Evolutionary conservation across 2,113 vertebrate genomes (phyloP).

Genomic region (Sphyrna mokarran): DNA sequence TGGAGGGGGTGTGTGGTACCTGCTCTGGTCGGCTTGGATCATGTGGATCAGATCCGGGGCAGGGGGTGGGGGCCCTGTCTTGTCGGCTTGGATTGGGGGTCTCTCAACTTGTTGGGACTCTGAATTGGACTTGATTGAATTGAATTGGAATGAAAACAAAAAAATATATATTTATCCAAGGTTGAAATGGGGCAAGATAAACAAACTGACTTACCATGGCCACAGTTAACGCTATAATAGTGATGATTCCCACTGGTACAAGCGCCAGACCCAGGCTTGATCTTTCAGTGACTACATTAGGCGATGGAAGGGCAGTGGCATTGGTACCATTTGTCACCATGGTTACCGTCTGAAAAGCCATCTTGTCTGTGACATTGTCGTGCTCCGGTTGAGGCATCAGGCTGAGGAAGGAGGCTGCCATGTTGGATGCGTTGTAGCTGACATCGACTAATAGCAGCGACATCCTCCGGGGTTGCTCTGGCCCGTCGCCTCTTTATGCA

Average conservation of each 20-base stretch:
- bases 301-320: constrained; percentile 75
- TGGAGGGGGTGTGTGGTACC: no score
- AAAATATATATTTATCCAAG: neutral
- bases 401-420: constrained; percentile 47
- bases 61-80: no score
- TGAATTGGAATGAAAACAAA: no score
- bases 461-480: neutral
- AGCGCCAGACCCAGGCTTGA: constrained; percentile 75
- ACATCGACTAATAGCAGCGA: constrained; percentile 45
- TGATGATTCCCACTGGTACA: constrained; percentile 87
- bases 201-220: constrained; percentile 68
- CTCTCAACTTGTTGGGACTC: no score
- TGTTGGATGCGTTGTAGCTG: constrained; percentile 52
- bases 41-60: no score
- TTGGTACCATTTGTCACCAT: constrained; percentile 66
- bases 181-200: neutral
- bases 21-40: no score
- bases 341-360: constrained; percentile 56
- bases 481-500: neutral
- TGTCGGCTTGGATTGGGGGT: no score
- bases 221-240: constrained; percentile 81
- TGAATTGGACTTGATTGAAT: no score
- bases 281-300: constrained; percentile 55
- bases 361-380: constrained; percentile 47
- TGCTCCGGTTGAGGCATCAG: constrained; percentile 43